phyloP scores from a whole-genome alignment of 1,140 invertebrate species.

The Pectinophora gossypiella region DNA sequence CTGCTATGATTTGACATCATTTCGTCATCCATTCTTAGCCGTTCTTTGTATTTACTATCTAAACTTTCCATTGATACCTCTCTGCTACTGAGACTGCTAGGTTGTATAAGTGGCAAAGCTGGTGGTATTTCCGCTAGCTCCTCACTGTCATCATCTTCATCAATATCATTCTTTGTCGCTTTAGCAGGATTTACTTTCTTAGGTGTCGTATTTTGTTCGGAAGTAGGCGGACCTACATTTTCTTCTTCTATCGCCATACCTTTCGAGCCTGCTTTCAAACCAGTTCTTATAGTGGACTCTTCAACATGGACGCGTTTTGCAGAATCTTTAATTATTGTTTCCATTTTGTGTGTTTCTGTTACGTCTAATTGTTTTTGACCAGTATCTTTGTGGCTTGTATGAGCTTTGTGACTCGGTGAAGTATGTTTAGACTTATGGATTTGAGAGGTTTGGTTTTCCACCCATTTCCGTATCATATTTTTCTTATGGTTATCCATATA shows the following conservation, averaged over 20 bases:
- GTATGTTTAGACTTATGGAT: constrained; percentile 77
- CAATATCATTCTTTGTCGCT: constrained; percentile 56
- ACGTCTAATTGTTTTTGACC: constrained; percentile 79
- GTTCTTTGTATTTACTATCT: constrained; percentile 81
- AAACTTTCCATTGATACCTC: constrained; percentile 88
- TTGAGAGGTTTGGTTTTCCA: constrained; percentile 91
- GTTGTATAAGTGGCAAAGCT: constrained; percentile 84
- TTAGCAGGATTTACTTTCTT: constrained; percentile 32
- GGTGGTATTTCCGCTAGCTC: constrained; percentile 84
- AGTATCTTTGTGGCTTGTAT: constrained; percentile 76
- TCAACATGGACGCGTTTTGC: constrained; percentile 74
- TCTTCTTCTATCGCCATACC: constrained; percentile 71
- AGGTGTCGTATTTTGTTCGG: constrained; percentile 21
- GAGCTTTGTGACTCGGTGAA: constrained; percentile 60
- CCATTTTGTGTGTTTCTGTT: constrained; percentile 66
- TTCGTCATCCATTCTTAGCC: constrained; percentile 77
- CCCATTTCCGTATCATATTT: constrained; percentile 95
- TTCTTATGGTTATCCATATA: constrained; percentile 95
- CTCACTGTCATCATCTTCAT: constrained; percentile 85
- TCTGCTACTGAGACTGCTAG: constrained; percentile 79
- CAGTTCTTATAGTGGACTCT: constrained; percentile 76
- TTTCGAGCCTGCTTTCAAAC: constrained; percentile 72
- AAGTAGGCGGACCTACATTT: constrained; percentile 45
- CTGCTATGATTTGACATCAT: constrained; percentile 64
- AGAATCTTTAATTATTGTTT: constrained; percentile 66